Evolutionary conservation across 2,113 vertebrate species (phyloP).

Genomic region (Podiceps cristatus): DNA sequence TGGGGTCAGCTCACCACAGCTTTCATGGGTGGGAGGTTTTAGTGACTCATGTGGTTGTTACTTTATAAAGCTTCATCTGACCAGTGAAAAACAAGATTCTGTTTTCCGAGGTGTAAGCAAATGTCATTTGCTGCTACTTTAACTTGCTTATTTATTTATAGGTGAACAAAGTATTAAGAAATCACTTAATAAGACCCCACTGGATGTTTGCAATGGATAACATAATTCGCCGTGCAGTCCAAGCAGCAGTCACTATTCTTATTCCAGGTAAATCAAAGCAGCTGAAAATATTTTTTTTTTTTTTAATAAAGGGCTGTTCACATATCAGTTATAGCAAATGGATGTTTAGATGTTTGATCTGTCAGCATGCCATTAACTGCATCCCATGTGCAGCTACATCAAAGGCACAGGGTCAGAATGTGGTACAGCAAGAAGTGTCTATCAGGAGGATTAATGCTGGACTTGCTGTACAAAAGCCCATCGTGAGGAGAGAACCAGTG

Average conservation of each 20-base stretch:
- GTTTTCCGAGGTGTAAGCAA: not conserved
- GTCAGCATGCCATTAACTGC: not conserved
- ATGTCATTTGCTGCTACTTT: not conserved
- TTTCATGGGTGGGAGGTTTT: not conserved
- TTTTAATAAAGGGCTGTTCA: not conserved
- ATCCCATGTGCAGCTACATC: not conserved
- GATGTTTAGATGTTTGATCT: not conserved
- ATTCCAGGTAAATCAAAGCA: conserved; percentile 85
- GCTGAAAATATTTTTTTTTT: not conserved
- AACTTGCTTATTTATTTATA: conserved; percentile 51
- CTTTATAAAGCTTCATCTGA: not conserved
- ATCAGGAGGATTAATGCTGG: not conserved
- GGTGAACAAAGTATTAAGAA: conserved; percentile 94
- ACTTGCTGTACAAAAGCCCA: not conserved
- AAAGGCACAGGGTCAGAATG: not conserved
- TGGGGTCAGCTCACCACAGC: too few relatives aligned
- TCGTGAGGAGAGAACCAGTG: not conserved
- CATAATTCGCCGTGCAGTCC: conserved; percentile 91
- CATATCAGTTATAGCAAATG: not conserved
- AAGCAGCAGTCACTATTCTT: conserved; percentile 92
- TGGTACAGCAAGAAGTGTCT: not conserved
- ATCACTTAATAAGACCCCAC: conserved; percentile 92
- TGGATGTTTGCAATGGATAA: conserved; percentile 99
- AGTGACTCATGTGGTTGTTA: not conserved
- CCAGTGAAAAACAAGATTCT: not conserved